Conservation (phyloP, 2,888 invertebrate species). For the Epirrhoe alternata region DNA sequence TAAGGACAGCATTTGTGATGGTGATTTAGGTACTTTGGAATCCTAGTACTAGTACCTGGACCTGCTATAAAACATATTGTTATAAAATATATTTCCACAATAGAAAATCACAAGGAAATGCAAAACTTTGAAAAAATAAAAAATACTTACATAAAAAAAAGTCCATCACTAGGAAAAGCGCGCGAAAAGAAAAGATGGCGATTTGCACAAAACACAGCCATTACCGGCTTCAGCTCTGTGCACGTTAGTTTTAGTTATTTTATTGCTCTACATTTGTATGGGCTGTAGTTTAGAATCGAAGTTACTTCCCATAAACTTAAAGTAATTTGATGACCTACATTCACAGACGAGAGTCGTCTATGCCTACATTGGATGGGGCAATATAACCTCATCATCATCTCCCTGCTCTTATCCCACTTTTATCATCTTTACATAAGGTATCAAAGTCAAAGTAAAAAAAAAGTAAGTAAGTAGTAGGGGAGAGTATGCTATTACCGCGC, state of each 20-base stretch:
- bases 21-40: neutral
- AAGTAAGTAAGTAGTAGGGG: no score
- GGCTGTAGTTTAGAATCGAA: constrained; percentile 34
- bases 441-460: no score
- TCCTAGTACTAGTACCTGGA: no score
- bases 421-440: no score
- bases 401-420: no score
- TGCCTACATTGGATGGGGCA: no score
- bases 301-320: neutral
- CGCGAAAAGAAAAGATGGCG: constrained; percentile 63
- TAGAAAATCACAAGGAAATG: constrained; percentile 1
- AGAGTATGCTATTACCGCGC: no score
- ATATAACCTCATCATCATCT: no score
- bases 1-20: neutral
- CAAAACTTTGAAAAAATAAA: constrained; percentile 17
- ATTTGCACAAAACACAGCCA: constrained; percentile 61
- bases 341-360: no score
- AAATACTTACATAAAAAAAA: constrained; percentile 4
- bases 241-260: constrained; percentile 64
- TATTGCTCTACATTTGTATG: constrained; percentile 54
- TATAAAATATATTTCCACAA: neutral
- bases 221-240: constrained; percentile 60
- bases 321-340: no score
- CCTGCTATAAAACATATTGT: neutral
- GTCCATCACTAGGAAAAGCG: constrained; percentile 43